phyloP scores from a whole-genome alignment of 2,888 invertebrate genomes.

The Cetonia aurata region DNA sequence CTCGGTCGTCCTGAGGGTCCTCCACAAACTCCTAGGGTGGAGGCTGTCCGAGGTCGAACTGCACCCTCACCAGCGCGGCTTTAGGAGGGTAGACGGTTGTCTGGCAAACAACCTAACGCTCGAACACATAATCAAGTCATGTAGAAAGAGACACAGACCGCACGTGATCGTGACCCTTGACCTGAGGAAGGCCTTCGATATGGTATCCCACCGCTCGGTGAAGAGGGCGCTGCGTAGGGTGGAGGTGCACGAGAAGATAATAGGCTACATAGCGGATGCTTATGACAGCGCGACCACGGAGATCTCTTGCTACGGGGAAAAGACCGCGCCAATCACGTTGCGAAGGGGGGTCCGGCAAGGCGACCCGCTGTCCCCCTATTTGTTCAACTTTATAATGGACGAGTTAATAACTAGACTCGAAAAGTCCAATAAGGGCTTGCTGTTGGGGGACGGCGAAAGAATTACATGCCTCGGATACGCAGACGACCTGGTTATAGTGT shows the following conservation, averaged over 20 bases:
- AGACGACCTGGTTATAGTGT: constrained; percentile 60
- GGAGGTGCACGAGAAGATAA: constrained; percentile 57
- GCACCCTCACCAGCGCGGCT: constrained; percentile 46
- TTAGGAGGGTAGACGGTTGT: constrained; percentile 50
- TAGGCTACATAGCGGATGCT: constrained; percentile 54
- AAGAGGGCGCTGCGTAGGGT: constrained; percentile 53
- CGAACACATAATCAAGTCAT: not conserved
- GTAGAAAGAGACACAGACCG: not conserved
- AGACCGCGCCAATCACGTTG: constrained; percentile 45
- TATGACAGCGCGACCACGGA: constrained; percentile 54
- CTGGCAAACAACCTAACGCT: constrained; percentile 59
- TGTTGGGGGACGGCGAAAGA: not conserved
- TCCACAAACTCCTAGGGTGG: constrained; percentile 42
- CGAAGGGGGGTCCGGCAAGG: constrained; percentile 63
- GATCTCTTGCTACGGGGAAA: constrained; percentile 46
- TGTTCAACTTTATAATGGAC: constrained; percentile 56
- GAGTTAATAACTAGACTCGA: constrained; percentile 49
- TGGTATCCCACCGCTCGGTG: constrained; percentile 50
- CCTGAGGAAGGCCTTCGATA: constrained; percentile 64
- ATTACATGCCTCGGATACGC: constrained; percentile 58
- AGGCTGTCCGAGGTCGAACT: constrained; percentile 35
- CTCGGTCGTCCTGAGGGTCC: constrained; percentile 42
- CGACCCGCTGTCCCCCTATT: constrained; percentile 58
- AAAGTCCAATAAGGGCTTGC: not conserved
- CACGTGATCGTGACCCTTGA: constrained; percentile 59